A percentile compares a stretch with the other conserved stretches of the same genome.
Evolutionary conservation across 2,888 invertebrate genomes (phyloP).

Genomic region (Bunonema sp.): DNA sequence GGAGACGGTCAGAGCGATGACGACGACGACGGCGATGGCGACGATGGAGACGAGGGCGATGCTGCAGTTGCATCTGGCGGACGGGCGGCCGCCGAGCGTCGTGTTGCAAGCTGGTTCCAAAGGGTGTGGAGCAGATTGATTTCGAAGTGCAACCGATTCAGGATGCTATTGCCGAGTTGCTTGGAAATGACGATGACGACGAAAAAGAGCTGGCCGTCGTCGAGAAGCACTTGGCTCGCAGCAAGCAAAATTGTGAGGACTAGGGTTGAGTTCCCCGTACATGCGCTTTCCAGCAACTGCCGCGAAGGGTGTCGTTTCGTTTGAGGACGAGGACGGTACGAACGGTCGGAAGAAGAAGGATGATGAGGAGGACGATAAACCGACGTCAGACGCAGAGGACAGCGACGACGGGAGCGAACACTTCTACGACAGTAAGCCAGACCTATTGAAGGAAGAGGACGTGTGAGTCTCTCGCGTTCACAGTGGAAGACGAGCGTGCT

Average conservation of each 20-base stretch:
- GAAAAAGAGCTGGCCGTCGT: constrained; percentile 57
- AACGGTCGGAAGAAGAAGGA: constrained; percentile 53
- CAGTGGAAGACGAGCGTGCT: constrained; percentile 13
- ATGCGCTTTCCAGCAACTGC: constrained; percentile 14
- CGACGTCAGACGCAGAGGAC: too few species aligned
- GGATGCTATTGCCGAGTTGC: constrained; percentile 64
- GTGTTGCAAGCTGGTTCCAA: constrained; percentile 71
- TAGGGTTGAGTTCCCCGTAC: not conserved
- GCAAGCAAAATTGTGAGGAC: not conserved
- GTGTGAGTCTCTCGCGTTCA: too few species aligned
- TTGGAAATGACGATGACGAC: constrained; percentile 71
- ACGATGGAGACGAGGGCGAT: constrained; percentile 57
- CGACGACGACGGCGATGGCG: constrained; percentile 58
- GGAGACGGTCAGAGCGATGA: constrained; percentile 11
- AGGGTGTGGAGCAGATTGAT: constrained; percentile 47
- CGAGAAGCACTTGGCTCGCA: constrained; percentile 21
- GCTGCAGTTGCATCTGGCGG: too few species aligned
- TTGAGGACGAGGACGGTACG: constrained; percentile 10
- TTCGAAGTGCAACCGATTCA: constrained; percentile 13
- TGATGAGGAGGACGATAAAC: constrained; percentile 12
- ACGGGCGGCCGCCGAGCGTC: too few species aligned
- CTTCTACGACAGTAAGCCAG: too few species aligned
- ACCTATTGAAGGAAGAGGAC: too few species aligned
- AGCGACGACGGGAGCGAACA: too few species aligned
- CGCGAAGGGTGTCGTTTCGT: constrained; percentile 5